A percentile compares a stretch with the other conserved stretches of the same genome.
phyloP scores from a whole-genome alignment of 2,113 vertebrate species.

The Anarhynchus alexandrinus region DNA sequence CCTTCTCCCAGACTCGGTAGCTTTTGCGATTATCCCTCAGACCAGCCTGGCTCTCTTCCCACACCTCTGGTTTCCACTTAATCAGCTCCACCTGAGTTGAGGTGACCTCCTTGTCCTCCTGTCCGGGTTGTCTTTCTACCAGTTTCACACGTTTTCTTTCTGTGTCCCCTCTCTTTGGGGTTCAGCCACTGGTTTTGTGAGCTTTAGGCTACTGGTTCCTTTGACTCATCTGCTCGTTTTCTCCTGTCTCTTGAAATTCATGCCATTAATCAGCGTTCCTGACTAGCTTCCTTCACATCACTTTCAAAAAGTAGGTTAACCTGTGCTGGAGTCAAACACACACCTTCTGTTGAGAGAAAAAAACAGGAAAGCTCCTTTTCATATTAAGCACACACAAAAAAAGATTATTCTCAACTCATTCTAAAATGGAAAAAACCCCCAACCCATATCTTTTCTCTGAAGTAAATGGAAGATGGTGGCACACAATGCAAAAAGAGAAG shows the following conservation, averaged over 20 bases:
- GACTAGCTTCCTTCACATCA: neutral
- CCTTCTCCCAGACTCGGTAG: neutral
- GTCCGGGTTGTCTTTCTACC: neutral
- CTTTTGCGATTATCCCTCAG: neutral
- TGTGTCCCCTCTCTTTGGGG: neutral
- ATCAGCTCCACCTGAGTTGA: neutral
- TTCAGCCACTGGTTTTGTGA: neutral
- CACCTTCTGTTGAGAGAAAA: neutral
- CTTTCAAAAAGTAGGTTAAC: neutral
- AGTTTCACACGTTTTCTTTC: neutral
- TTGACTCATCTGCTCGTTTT: neutral
- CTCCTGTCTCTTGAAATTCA: neutral
- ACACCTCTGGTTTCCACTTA: neutral
- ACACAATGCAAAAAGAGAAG: neutral
- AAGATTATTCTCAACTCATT: neutral
- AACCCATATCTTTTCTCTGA: neutral
- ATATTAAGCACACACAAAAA: neutral
- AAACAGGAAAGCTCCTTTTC: neutral
- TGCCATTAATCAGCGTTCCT: neutral
- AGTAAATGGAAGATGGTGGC: neutral
- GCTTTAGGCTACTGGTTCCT: neutral
- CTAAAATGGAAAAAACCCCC: neutral
- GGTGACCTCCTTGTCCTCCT: accelerated
- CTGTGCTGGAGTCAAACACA: neutral
- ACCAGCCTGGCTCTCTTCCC: neutral